Base-by-base conservation (phyloP, 2,113 vertebrate genomes). In the Mormoops blainvillei region DNA sequence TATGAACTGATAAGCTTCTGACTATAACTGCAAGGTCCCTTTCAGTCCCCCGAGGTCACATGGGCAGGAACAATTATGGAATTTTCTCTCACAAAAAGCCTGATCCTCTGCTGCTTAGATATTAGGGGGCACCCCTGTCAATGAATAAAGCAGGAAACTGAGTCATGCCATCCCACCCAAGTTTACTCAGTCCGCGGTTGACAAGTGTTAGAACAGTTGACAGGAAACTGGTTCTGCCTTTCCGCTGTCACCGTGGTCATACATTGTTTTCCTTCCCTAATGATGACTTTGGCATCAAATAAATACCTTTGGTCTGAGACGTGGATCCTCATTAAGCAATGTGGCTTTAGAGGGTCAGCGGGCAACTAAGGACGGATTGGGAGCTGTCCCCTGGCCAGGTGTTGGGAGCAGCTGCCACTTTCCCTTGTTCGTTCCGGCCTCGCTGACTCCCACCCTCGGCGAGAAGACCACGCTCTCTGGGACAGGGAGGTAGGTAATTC, bases 401-500 rank as follows among this genome's bases (percentile, higher is more conserved):
- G 91, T 92, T 96, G 54, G 61, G 33, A 96, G 91, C 98, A 98
- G 98, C 98, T 98, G 98, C 85, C 54, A 56, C 93, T 97, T 74
- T 18, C 89, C 92, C 91, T 74, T 80, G 38, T 95, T 96, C 87
- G 91, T 97, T 87, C 89, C 93, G 65, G 96, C 96, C 33, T 95
- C 96, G 33, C 96, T 97, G 98, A 96, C 84, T 96, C 98, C 97
- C 97, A 96, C 98, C 97, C 96, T 97, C 96, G 93, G 96, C 92
- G 97, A 96, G 97, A 97, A 98, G 97, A 96, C 96, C 97, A 84
- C 95, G 93, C 74, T 94, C 94, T 83, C 96, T 78, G 94, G 96
- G 95, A 97, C 94, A 88, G 67, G 97, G 95, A 98, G 97, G 96
- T 98, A 98, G 97, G 96, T 98, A 97, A 98, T 98, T 98, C 98